These are phyloP conservation scores for Odontocerum albicorne DNA, from an alignment of 2,888 invertebrate species.

Conservation along the genomic window DNA sequence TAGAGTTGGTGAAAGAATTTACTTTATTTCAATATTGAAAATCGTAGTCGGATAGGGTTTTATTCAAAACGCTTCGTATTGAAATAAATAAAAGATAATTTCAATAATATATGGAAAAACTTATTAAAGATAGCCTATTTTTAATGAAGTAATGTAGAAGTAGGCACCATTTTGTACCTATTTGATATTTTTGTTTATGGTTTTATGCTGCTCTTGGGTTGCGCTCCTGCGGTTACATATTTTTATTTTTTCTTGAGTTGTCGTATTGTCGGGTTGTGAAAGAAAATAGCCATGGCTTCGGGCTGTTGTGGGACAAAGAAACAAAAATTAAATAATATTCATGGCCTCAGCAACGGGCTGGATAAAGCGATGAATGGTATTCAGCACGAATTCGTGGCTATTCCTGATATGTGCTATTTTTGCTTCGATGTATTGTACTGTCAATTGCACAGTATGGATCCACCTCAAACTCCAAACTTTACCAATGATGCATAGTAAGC, in stretches of 20 bases:
- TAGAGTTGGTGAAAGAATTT: too few species aligned
- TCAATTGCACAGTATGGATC: constrained; percentile 90
- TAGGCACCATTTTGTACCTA: too few species aligned
- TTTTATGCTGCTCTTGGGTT: too few species aligned
- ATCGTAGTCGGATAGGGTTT: too few species aligned
- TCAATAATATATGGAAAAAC: too few species aligned
- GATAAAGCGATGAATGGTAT: constrained; percentile 61
- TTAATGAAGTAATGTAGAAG: too few species aligned
- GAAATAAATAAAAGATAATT: too few species aligned
- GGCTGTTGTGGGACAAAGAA: constrained; percentile 92
- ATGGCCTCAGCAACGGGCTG: constrained; percentile 56
- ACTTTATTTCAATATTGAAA: too few species aligned
- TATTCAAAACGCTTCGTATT: too few species aligned
- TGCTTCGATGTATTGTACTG: constrained; percentile 98
- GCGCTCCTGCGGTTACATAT: background rate
- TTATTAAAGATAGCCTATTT: too few species aligned
- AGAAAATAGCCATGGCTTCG: constrained; percentile 70
- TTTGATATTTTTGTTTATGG: too few species aligned
- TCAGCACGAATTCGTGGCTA: constrained; percentile 66
- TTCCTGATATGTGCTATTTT: constrained; percentile 97
- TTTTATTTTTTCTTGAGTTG: constrained; percentile 6
- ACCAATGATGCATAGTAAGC: constrained; percentile 33
- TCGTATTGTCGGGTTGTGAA: constrained; percentile 13
- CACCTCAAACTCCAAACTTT: constrained; percentile 84
- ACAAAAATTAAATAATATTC: constrained; percentile 79